Percentiles rank a stretch among this genome's conserved stretches.
Evolutionary conservation across 2,888 invertebrate genomes (phyloP).

Genomic region (Drosophila antonietae): DNA sequence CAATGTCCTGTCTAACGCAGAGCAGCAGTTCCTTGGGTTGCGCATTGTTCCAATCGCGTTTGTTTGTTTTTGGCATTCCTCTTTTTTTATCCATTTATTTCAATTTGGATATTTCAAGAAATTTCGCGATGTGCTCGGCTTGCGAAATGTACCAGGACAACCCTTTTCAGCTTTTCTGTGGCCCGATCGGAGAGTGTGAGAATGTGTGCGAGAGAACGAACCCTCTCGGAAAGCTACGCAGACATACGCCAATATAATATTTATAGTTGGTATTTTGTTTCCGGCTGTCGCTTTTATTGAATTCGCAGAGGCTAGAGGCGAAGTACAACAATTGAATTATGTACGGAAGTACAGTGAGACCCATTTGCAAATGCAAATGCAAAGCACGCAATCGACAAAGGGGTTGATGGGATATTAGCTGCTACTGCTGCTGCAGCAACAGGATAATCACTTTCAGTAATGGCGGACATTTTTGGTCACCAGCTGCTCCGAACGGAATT

Average conservation of each 20-base stretch:
- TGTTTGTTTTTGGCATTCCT: constrained; percentile 3
- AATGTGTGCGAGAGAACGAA: constrained; percentile 23
- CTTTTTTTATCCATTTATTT: constrained; percentile 42
- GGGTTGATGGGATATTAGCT: constrained; percentile 58
- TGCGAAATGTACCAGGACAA: constrained; percentile 59
- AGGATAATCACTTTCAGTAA: constrained; percentile 62
- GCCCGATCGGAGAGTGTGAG: constrained; percentile 15
- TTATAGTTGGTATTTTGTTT: constrained; percentile 77
- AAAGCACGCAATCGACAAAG: constrained; percentile 48
- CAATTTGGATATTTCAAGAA: constrained; percentile 51
- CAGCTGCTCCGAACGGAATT: constrained; percentile 38
- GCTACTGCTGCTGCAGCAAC: constrained; percentile 42
- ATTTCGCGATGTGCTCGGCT: constrained; percentile 26
- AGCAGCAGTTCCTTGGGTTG: constrained; percentile 1
- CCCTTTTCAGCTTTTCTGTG: constrained; percentile 59
- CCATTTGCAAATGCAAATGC: constrained; percentile 45
- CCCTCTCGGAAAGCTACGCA: constrained; percentile 37
- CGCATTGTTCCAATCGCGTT: constrained; percentile 18
- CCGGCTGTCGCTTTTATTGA: constrained; percentile 69
- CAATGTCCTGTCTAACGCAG: constrained; percentile 1
- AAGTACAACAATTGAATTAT: constrained; percentile 55
- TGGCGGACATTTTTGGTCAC: constrained; percentile 39
- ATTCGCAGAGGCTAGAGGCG: constrained; percentile 51
- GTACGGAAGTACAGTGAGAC: constrained; percentile 52
- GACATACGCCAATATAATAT: constrained; percentile 73